phyloP scores from a whole-genome alignment of 2,113 vertebrate genomes.

The Ifrita kowaldi region DNA sequence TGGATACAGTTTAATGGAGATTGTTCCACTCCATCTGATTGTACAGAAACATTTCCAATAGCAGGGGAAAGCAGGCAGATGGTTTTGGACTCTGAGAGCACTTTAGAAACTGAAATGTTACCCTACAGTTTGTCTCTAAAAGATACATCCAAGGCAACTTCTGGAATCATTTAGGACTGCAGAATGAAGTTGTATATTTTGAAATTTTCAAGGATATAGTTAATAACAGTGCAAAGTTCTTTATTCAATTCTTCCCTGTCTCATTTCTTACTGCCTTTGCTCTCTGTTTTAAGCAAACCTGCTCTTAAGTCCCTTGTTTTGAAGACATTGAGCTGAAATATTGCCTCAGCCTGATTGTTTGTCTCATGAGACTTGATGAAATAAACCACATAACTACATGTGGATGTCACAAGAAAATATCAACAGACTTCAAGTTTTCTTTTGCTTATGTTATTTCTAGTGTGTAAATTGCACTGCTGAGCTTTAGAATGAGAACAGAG shows the following conservation, averaged over 20 bases:
- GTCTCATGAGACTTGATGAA: background rate
- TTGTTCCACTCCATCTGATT: background rate
- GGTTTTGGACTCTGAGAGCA: background rate
- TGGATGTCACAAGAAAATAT: background rate
- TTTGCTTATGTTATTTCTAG: background rate
- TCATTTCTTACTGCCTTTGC: background rate
- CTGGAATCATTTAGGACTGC: background rate
- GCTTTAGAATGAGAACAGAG: background rate
- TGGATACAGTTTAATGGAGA: background rate
- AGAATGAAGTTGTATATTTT: background rate
- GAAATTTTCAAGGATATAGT: background rate
- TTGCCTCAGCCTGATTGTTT: background rate
- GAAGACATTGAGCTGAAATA: background rate
- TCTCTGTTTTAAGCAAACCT: background rate
- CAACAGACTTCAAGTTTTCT: background rate
- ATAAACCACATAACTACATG: background rate
- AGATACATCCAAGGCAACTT: background rate
- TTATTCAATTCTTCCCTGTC: background rate
- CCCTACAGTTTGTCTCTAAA: background rate
- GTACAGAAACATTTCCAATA: background rate
- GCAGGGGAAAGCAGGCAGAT: background rate
- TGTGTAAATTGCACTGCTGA: background rate
- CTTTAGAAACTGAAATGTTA: background rate
- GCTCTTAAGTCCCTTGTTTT: background rate
- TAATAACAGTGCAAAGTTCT: background rate